Base-by-base conservation (phyloP, 1,140 invertebrate species). In the Pogonomyrmex californicus region DNA sequence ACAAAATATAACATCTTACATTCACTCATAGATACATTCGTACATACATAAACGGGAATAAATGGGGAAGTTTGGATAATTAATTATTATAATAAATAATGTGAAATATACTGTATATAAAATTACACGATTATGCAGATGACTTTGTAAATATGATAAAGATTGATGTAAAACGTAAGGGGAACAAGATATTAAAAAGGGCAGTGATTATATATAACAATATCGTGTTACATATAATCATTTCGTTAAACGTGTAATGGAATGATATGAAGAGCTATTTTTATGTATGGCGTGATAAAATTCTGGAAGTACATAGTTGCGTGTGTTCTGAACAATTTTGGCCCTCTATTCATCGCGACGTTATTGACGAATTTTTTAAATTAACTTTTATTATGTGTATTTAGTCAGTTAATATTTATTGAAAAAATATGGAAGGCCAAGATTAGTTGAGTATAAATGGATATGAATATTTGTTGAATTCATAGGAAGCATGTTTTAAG, bases 201-300 rank as follows among this genome's bases (percentile, higher is more conserved):
- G 49, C 71, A 89, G 77, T 88, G 66, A 87, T 89, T 91, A 78
- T 83, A 83, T 63, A 73, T 90, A 87, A 33, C 54, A 49, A 87
- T 62, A 83, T 78, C 51, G 60, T 23, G 23, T 44, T 66, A 75
- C 86, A n/a, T 73, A 56, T 73, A 56, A 23, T 38, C 33, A 75
- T 54, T 49, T 65, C 36, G 62, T 68, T 86, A 87, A n/a, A 56
- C 49, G 54, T 63, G 75, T 86, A 49, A 91, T 82, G 54, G 75
- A 88, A 73, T 91, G 85, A 91, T 49, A 92, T 90, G 83, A 86
- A 91, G 88, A 92, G 81, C 87, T 93, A 93, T 93, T 93, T 93
- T 93, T 91, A 88, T 90, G 91, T 92, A 89, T 89, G 79, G 65
- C 81, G 81, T 86, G 54, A 85, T 89, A 88, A 83, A 75, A 71